Base-by-base conservation (phyloP, 2,113 vertebrate species). In the Ibidorhyncha struthersii region DNA sequence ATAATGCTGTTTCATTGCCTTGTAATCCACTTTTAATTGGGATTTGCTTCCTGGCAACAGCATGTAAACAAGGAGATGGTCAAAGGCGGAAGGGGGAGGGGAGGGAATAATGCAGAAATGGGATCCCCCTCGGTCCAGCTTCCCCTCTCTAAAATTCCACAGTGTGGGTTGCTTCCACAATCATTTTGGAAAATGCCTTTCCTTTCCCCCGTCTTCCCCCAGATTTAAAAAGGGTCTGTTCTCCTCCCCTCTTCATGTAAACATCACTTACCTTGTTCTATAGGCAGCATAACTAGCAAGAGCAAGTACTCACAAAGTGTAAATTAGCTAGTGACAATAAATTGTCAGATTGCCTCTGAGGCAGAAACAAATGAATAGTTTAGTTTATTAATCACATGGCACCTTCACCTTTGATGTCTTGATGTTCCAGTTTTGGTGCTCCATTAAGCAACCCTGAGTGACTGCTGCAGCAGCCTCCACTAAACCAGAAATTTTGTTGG, bases 371-470 rank as follows among this genome's bases (percentile, higher is more conserved):
- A 97, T 97, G 93, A 96, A 94, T 94, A 88, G 92, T 92, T 85
- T 74, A 47, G 93, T 97, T 98, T 97, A 96, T 98, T 98, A 98
- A 98, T 97, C 96, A 98, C 90, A 97, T 63, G 97, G 98, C 98
- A 98, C 97, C 97, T 98, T 97, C 95, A 90, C 94, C 98, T 98
- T 99, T 98, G 98, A 98, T 98, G 98, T 98, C 98, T 98, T 97
- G 98, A 96, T 96, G 98, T 98, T 98, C 98, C 97, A 96, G 98
- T 98, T 98, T 96, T 98, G 98, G 98, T 95, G 96, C 94, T 98
- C 86, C 40, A 96, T 95, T 98, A 98, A 96, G 97, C 97, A 96
- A 89, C 70, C 94, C 94, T 81, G 86, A 98, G 67, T 95, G 96
- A 98, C 97, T 97, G 97, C 96, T 96, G 96, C 97, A 96, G 98